phyloP scores from a whole-genome alignment of 1,140 invertebrate genomes.

The Phortica variegata region DNA sequence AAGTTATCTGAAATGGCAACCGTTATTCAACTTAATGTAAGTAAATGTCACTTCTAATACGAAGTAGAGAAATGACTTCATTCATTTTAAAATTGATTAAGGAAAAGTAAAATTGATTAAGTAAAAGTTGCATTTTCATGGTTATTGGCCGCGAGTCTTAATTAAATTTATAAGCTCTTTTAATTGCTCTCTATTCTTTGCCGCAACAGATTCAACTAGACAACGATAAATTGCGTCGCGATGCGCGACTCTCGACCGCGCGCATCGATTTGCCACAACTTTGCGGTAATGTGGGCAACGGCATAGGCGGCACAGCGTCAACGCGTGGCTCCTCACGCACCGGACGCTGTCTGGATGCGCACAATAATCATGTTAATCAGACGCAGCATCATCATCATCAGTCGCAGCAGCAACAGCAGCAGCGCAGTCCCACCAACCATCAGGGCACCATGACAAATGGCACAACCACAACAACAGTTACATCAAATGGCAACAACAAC shows the following conservation, averaged over 20 bases:
- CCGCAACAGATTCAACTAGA: constrained; percentile 54
- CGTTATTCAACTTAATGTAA: neutral
- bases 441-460: neutral
- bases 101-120: neutral
- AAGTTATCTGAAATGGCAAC: too few relatives aligned
- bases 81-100: neutral
- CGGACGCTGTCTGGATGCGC: constrained; percentile 38
- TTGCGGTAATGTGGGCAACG: too few relatives aligned
- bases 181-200: neutral
- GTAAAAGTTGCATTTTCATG: neutral
- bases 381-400: constrained; percentile 11
- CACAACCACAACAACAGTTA: constrained; percentile 18
- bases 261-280: constrained; percentile 46
- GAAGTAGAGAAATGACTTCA: too few relatives aligned
- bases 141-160: too few relatives aligned
- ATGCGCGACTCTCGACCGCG: constrained; percentile 41
- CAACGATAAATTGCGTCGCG: constrained; percentile 55
- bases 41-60: too few relatives aligned
- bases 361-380: constrained; percentile 31
- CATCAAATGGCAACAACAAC: constrained; percentile 20
- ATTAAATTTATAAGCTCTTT: neutral
- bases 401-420: constrained; percentile 22
- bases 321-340: constrained; percentile 19
- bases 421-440: constrained; percentile 8
- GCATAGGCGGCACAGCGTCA: constrained; percentile 14